These are phyloP conservation scores for Deladenus siricidicola DNA, from an alignment of 2,888 invertebrate genomes.

Conservation along the genomic window DNA sequence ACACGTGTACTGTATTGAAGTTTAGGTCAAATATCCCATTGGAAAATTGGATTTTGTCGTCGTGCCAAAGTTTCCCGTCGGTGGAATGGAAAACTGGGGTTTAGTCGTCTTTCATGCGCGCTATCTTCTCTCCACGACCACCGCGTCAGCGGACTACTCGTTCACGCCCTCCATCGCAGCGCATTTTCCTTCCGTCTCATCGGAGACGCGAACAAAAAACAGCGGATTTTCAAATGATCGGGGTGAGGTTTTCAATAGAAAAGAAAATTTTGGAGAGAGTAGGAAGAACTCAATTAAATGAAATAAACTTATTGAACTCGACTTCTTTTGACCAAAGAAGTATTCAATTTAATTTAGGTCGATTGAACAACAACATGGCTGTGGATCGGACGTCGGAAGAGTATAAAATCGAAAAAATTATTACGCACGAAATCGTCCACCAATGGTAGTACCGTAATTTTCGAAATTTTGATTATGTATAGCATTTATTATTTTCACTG, in stretches of 20 bases:
- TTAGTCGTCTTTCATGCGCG: slow-evolving; percentile 54
- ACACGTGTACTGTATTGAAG: too few relatives aligned
- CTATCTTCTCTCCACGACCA: slow-evolving; percentile 29
- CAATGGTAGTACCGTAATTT: slow-evolving; percentile 39
- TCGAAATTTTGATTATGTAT: slow-evolving; percentile 1
- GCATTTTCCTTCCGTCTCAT: too few relatives aligned
- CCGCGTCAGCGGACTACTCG: slow-evolving; percentile 17
- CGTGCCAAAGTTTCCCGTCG: slow-evolving; percentile 55
- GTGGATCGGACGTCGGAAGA: slow-evolving; percentile 47
- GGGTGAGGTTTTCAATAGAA: not conserved
- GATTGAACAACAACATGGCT: slow-evolving; percentile 30
- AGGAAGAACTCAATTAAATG: not conserved
- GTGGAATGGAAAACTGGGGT: slow-evolving; percentile 58
- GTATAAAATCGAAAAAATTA: slow-evolving; percentile 51
- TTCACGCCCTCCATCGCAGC: slow-evolving; percentile 1
- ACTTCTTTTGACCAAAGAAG: not conserved
- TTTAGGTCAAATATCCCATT: slow-evolving; percentile 44
- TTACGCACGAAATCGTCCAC: slow-evolving; percentile 57
- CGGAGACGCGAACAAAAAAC: not conserved
- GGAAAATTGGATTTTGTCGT: slow-evolving; percentile 56
- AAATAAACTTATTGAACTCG: not conserved
- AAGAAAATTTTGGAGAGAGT: not conserved
- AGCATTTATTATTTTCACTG: not conserved
- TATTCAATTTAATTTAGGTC: not conserved
- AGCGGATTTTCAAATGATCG: too few relatives aligned